These are phyloP conservation scores for Heliconius ethilla DNA, from an alignment of 2,888 invertebrate species.

Conservation along the genomic window DNA sequence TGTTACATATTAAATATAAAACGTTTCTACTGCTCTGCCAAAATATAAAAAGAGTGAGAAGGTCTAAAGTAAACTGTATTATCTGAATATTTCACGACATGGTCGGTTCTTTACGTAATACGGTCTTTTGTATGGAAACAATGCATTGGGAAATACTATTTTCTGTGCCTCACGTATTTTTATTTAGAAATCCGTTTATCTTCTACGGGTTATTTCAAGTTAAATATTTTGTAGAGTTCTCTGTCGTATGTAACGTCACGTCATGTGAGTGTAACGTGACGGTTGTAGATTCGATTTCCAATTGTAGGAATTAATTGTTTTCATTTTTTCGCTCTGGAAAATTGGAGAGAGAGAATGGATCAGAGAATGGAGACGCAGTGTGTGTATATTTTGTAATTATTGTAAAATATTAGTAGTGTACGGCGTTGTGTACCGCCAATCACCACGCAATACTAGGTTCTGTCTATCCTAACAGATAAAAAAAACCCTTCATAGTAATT, in stretches of 20 bases:
- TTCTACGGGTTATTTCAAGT: background rate
- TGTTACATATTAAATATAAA: background rate
- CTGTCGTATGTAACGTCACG: background rate
- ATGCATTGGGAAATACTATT: conserved; percentile 22
- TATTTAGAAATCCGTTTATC: conserved; percentile 12
- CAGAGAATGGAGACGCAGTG: too few species aligned
- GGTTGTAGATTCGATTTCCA: background rate
- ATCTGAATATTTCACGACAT: conserved; percentile 33
- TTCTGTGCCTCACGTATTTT: background rate
- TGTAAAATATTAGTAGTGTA: background rate
- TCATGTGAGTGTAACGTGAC: background rate
- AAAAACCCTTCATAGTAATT: too few species aligned
- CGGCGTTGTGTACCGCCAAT: background rate
- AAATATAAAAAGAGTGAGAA: conserved; percentile 9
- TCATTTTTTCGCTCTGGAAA: background rate
- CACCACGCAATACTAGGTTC: background rate
- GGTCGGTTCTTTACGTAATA: conserved; percentile 24
- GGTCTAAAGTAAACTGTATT: conserved; percentile 26
- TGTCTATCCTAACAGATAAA: background rate
- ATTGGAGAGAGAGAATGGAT: too few species aligned
- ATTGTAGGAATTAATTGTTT: background rate
- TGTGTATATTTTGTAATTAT: background rate
- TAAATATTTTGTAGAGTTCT: background rate
- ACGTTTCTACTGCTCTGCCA: background rate
- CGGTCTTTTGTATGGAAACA: conserved; percentile 29